Evolutionary conservation across 2,888 invertebrate species (phyloP), one percentile per base, ranked within the genome.

Genomic region (Belgica antarctica): DNA sequence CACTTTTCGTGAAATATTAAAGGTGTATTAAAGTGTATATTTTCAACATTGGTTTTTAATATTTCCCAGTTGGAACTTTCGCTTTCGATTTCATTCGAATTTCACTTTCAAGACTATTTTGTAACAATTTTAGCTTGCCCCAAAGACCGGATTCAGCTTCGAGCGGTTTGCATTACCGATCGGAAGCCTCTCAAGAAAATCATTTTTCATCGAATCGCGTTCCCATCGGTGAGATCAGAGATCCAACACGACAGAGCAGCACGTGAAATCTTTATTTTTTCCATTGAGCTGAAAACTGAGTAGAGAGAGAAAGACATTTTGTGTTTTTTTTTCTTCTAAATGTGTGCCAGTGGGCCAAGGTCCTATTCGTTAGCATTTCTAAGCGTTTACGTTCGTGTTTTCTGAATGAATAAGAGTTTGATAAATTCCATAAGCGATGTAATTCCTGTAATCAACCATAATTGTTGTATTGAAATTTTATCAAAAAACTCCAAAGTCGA

Each of bases 321-420:
- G 19, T 52, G 19, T 59, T 65, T n/a, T n/a, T n/a, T n/a, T n/a
- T n/a, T n/a, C n/a, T n/a, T 65, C 27, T 46, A 68, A 57, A 34
- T 68, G 57, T n/a, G n/a, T 68, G 68, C 57, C 34, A 68, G 68
- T 68, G 68, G 68, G 68, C 68, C 68, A 68, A 68, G 68, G 68
- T 57, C 68, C 52, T 68, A 57, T 68, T 68, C 68, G 31, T 52
- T 57, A 68, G 68, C 24, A 41, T 24, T 62, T 62, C 12, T 61
- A 34, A 62, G 27, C 62, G 34, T 34, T 62, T 61, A 34, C 27
- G 15, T 34, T 62, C 62, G 62, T 17, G 59, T 25, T 59, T 52
- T 15, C 8, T n/a, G n/a, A n/a, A 19, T 28, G 61, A 61, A 61
- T 61, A 24, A 52, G 5, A 52, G 19, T n/a, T 52, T 52, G 52